phyloP scores from a whole-genome alignment of 2,888 invertebrate genomes.

The Corythucha ciliata region DNA sequence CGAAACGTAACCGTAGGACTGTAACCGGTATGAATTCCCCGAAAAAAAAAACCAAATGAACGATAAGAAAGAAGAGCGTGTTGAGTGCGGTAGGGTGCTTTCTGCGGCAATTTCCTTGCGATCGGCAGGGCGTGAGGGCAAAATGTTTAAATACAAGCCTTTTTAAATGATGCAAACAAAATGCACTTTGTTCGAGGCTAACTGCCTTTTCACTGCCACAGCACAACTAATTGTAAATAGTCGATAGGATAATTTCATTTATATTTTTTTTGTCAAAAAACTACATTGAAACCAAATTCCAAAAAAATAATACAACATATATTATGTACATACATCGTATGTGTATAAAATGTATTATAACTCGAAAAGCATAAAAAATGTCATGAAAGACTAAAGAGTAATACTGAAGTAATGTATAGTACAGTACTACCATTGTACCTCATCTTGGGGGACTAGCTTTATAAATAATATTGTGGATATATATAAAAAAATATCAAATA shows the following conservation, averaged over 20 bases:
- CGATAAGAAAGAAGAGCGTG: no score
- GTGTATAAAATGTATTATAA: constrained; percentile 31
- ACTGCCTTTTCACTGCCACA: constrained; percentile 39
- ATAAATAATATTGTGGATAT: constrained; percentile 28
- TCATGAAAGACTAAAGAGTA: constrained; percentile 31
- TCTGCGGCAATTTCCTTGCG: no score
- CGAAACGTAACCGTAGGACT: no score
- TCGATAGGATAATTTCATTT: constrained; percentile 28
- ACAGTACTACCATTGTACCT: constrained; percentile 34
- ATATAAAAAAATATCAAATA: constrained; percentile 19
- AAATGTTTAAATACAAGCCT: no score
- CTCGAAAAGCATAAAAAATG: no score
- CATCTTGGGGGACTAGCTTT: constrained; percentile 34
- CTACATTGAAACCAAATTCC: constrained; percentile 11
- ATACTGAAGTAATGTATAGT: constrained; percentile 33
- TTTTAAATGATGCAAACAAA: no score
- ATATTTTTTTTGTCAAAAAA: constrained; percentile 27
- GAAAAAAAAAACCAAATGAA: background rate
- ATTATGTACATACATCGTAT: no score
- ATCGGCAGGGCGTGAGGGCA: no score
- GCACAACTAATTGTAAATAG: constrained; percentile 36
- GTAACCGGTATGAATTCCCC: no score
- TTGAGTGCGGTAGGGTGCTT: no score
- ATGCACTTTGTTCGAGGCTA: constrained; percentile 28
- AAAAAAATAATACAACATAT: no score